A percentile compares a stretch with the other conserved stretches of the same genome.
phyloP scores from a whole-genome alignment of 2,797 vertebrate species.

The Gymnothorax reevesii region DNA sequence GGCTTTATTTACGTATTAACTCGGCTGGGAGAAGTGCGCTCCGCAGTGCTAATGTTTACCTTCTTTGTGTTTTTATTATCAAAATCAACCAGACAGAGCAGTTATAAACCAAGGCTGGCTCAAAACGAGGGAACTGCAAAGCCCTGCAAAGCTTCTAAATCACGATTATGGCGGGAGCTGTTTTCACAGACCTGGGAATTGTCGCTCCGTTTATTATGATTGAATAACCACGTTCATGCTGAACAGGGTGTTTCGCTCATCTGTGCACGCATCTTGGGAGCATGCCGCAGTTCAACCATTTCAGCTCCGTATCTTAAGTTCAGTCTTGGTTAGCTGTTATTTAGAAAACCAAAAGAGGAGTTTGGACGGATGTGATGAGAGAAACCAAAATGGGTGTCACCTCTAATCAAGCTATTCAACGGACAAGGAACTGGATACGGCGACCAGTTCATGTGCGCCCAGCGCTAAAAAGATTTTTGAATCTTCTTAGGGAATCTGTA shows the following conservation, averaged over 20 bases:
- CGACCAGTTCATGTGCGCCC: neutral
- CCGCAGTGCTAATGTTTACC: neutral
- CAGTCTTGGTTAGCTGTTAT: neutral
- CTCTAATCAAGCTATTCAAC: neutral
- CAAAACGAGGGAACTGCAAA: neutral
- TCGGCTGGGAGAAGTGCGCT: neutral
- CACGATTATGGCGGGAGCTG: neutral
- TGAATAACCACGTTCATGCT: constrained; percentile 7
- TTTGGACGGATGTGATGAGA: neutral
- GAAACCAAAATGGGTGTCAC: neutral
- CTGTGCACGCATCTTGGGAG: constrained; percentile 6
- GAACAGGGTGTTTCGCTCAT: constrained; percentile 8
- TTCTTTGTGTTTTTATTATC: constrained; percentile 20
- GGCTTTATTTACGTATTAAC: constrained; percentile 10
- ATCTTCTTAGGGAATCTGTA: neutral
- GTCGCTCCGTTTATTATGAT: constrained; percentile 23
- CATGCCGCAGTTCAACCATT: neutral
- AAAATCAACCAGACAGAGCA: constrained; percentile 24
- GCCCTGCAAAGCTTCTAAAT: neutral
- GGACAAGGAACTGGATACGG: neutral
- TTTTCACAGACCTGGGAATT: constrained; percentile 12
- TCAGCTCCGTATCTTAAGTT: neutral
- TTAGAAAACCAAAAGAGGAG: constrained; percentile 5
- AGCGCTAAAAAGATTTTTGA: neutral
- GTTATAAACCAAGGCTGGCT: constrained; percentile 17